phyloP scores from a whole-genome alignment of 2,888 invertebrate species.

The Caenorhabditis japonica region DNA sequence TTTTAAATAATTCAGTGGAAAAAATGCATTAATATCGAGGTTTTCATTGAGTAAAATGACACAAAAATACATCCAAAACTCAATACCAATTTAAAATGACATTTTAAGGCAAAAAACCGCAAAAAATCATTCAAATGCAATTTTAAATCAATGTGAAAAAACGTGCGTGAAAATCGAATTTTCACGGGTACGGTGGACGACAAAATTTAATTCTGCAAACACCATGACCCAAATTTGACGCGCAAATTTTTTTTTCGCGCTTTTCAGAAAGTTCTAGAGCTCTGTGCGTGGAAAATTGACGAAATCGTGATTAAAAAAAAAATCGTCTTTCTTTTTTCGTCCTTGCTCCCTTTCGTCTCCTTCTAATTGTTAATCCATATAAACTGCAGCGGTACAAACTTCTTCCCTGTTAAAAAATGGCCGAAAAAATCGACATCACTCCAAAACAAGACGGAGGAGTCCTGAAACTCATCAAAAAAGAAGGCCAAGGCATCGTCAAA shows the following conservation, averaged over 20 bases:
- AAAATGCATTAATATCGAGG: too few species aligned
- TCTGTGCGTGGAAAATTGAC: conserved; percentile 5
- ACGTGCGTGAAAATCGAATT: conserved; percentile 31
- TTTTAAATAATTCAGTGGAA: too few species aligned
- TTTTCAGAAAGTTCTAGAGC: conserved; percentile 33
- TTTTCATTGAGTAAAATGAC: too few species aligned
- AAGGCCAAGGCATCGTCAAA: conserved; percentile 82
- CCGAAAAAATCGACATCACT: conserved; percentile 55
- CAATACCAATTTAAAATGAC: too few species aligned
- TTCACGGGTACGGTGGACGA: conserved; percentile 20
- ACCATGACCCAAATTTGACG: conserved; percentile 29
- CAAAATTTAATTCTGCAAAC: too few species aligned
- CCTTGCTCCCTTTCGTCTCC: neutral
- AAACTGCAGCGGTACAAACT: too few species aligned
- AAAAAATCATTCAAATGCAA: too few species aligned
- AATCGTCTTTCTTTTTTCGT: too few species aligned
- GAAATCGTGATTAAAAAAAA: too few species aligned
- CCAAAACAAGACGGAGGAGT: conserved; percentile 83
- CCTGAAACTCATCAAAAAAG: conserved; percentile 83
- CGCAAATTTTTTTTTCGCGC: neutral
- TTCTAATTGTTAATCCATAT: neutral
- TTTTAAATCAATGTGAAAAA: too few species aligned
- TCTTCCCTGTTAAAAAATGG: neutral
- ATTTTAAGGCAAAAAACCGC: too few species aligned
- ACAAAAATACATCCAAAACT: too few species aligned